These are phyloP conservation scores for Pogonognathellus flavescens DNA, from an alignment of 1,140 invertebrate species.

Conservation along the genomic window DNA sequence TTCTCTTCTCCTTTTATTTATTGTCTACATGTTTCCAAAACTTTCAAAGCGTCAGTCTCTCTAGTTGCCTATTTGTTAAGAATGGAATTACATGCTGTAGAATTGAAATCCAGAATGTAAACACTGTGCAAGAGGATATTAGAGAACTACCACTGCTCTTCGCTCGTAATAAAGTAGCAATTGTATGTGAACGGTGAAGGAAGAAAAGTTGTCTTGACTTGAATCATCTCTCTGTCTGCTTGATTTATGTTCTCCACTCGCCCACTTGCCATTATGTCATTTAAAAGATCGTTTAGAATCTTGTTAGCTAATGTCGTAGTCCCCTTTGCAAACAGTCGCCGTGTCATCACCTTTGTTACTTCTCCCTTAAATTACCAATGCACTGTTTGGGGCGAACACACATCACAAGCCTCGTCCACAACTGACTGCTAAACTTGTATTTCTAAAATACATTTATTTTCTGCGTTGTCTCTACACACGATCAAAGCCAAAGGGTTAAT, in stretches of 20 bases:
- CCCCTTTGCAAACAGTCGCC: constrained; percentile 40
- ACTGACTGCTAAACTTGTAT: no score
- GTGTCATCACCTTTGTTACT: constrained; percentile 43
- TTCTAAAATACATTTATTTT: no score
- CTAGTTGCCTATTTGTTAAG: background rate
- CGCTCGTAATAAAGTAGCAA: no score
- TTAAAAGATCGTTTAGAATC: constrained; percentile 53
- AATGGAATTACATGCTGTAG: background rate
- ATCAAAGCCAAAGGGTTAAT: no score
- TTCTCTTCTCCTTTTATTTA: constrained; percentile 29
- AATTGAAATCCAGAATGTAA: background rate
- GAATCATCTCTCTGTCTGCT: background rate
- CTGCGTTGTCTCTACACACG: no score
- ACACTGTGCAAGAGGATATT: background rate
- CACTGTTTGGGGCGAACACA: background rate
- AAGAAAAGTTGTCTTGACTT: constrained; percentile 27
- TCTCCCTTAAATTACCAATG: constrained; percentile 28
- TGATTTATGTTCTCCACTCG: constrained; percentile 49
- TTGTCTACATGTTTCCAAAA: constrained; percentile 5
- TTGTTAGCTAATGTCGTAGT: constrained; percentile 54
- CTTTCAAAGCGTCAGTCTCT: background rate
- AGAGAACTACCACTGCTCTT: background rate
- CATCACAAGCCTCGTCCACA: background rate
- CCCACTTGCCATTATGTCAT: constrained; percentile 50
- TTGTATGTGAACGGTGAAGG: background rate